Evolutionary conservation across 2,888 invertebrate genomes (phyloP), one percentile per base, ranked within the genome.

Genomic region (Lissonota sp.): DNA sequence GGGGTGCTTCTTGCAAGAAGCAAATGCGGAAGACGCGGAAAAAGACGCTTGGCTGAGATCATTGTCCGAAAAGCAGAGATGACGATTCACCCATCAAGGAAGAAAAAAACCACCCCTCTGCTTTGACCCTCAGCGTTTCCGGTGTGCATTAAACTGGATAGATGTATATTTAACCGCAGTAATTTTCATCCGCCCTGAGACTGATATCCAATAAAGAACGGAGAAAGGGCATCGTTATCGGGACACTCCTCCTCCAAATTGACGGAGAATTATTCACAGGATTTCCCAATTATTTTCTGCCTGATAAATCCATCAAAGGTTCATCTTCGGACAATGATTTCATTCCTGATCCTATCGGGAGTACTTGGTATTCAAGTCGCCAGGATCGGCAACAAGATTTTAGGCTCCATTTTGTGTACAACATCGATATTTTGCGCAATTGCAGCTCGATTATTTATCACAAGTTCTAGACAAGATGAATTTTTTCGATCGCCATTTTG

Each of bases 231-330:
- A 37, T 42, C 39, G 26, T 67, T 67, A 75, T 75, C 75, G 66
- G 16, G 51, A 64, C 37, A 63, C 69, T 70, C 69, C 53, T 79
- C 69, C 42, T 44, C 40, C 26, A 70, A 64, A 70, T 58, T 55
- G 63, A 57, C 10, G 40, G 63, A 39, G 49, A 69, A 62, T 69
- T 69, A 79, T 79, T 73, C 72, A 67, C 26, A 62, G 42, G 37
- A 12, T 42, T 66, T 51, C 40, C 58, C 51, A 26, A 1, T 26
- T 26, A 26, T 26, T 44, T 4, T 4, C 10, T 10, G 6, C 4
- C 10, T 10, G 44, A 44, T 6, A 44, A 44, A 44, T 44, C 44
- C 44, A 44, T 4, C 44, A 44, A 44, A 44, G 26, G 3, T 26
- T 26, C 26, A 3, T 26, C 26, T 26, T 26, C 26, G 26, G 26